Base-by-base conservation (phyloP, 2,113 vertebrate genomes). In the Epinephelus lanceolatus region DNA sequence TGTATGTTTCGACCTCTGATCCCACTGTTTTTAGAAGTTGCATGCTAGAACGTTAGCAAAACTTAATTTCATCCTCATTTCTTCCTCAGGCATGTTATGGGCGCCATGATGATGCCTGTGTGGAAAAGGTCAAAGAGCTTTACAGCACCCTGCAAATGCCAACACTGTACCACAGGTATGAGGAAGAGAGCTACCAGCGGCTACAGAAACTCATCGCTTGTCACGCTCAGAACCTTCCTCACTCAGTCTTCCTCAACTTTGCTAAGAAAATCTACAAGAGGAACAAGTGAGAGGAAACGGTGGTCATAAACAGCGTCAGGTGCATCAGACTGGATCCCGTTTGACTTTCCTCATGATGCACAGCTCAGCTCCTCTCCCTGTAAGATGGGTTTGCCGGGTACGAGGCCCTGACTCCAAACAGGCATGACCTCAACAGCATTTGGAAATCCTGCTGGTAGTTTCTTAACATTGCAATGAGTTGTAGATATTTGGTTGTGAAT, bases 241-340 rank as follows among this genome's bases (percentile, higher is more conserved):
- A 72, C 0, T 86, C 91, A 0, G 92, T 99, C 81, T 99, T 99
- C 87, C 92, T 97, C 6, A 95, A 93, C 74, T 95, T 99, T 0
- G 97, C 96, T 0, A 91, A 92, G 27, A 97, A 97, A 88, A 97
- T 99, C 76, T 99, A 98, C 93, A 98, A 96, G 90, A 93, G 97
- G 33, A 96, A 95, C 88, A 99, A 99, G 66, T 99, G 94, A 98
- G 47, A 42, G 52, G 11, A 63, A 18, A 61, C 3, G 3, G 11
- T 18, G 27, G 18, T 74, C 19, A 45, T 5, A n/a, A 45, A 33
- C 23, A 0, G 7, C 6, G 11, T 42, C 27, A 9, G 18, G 13
- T 30, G 23, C 53, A 73, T 51, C 52, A 21, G 40, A 37, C 27
- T 13, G 30, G 10, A 51, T 59, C 49, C 19, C 21, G 30, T 75